Base-by-base conservation (phyloP, 2,888 invertebrate species). In the Pyrgus malvae region DNA sequence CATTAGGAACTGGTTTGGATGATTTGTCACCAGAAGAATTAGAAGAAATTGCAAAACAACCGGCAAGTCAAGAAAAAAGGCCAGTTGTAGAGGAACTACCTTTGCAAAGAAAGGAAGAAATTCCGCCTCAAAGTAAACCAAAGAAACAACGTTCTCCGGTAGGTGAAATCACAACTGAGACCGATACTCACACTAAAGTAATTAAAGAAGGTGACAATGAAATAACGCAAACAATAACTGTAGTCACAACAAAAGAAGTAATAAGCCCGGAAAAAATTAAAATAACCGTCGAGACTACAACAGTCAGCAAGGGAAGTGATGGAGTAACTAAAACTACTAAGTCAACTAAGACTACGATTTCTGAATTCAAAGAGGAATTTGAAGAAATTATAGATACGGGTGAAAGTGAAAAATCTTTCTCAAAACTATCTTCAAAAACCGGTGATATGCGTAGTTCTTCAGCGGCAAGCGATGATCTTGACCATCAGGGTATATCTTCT, bases 401-500 rank as follows among this genome's bases (percentile, higher is more conserved):
- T 8, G 87, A 81, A 60, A 83, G 83, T 66, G 92, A 83, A 80
- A 92, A 80, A 71, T 92, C 76, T 23, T 91, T 69, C 68, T 92
- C 83, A 57, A 91, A 79, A 60, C 70, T 76, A 16, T 86, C 88
- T 6, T 77, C 92, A 3, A 92, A 91, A 60, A 89, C 91, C 16
- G 77, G 84, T 35, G 91, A 92, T 45, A 78, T 92, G 68, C 84
- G 91, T 37, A 92, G 93, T 66, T 91, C 91, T 7, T 93, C 93
- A 53, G 92, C 92, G 2, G 92, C 92, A 0, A 93, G 93, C 60
- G 94, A 93, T 58, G 93, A 94, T 50, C 81, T 90, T 53, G 93
- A 94, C 59, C 85, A 87, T 55, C 85, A 80, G 1, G 91, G 90
- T 7, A 89, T 91, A 54, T 83, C 88, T 2, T 91, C 92, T 29